Conservation (phyloP, 2,797 vertebrate species). For the Lophotriccus pileatus region DNA sequence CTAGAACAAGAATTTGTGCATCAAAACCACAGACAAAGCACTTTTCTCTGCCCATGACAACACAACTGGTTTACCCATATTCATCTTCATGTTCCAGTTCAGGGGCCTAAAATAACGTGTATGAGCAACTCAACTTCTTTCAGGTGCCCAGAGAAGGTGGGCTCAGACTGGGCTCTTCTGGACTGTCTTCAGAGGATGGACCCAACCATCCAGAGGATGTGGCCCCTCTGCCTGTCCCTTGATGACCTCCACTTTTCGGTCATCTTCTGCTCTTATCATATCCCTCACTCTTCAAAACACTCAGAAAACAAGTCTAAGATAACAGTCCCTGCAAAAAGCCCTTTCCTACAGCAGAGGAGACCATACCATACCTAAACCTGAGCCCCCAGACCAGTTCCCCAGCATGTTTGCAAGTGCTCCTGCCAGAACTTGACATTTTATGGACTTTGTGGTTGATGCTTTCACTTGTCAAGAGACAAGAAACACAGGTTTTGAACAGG, state of each 20-base stretch:
- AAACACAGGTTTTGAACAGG: slow-evolving; percentile 2
- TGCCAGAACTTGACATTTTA: background rate
- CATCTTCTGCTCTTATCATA: rapidly evolving
- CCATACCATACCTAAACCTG: rapidly evolving
- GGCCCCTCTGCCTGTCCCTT: background rate
- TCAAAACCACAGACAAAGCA: background rate
- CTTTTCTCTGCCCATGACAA: rapidly evolving
- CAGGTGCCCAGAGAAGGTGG: background rate
- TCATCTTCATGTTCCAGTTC: background rate
- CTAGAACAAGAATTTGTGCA: background rate
- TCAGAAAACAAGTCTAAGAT: background rate
- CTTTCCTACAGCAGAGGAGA: background rate
- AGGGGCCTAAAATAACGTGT: background rate
- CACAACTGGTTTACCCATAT: rapidly evolving
- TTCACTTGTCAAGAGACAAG: background rate
- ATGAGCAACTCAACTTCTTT: background rate
- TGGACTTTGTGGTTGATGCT: background rate
- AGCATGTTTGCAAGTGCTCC: background rate
- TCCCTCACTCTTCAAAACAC: background rate
- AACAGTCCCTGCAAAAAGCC: background rate
- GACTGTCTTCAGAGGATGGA: background rate
- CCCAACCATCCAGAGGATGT: rapidly evolving
- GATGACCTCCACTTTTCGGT: background rate
- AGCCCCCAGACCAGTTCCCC: background rate
- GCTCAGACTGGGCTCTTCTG: background rate